A percentile compares a stretch with the other conserved stretches of the same genome.
phyloP scores from a whole-genome alignment of 2,113 vertebrate genomes.

The Piliocolobus tephrosceles region DNA sequence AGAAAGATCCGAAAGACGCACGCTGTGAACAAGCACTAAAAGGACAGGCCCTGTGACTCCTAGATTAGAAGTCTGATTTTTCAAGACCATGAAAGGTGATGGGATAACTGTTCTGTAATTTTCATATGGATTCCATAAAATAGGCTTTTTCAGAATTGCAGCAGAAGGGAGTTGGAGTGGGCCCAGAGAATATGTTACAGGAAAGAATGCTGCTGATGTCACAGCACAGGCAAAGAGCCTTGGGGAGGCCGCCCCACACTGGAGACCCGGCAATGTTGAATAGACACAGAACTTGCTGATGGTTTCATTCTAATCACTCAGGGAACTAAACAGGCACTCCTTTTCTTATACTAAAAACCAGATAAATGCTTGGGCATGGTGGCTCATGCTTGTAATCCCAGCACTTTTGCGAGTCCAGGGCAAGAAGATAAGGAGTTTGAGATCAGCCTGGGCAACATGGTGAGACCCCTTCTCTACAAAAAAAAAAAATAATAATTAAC shows the following conservation, averaged over 20 bases:
- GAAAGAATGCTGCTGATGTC: background rate
- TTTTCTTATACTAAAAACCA: background rate
- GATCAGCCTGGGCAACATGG: no score
- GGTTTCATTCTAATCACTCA: background rate
- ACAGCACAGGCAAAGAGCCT: background rate
- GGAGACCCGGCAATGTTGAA: accelerated
- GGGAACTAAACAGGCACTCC: background rate
- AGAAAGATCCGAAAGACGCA: background rate
- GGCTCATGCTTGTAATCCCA: no score
- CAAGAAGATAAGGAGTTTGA: no score
- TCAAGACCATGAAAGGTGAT: background rate
- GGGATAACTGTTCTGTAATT: background rate
- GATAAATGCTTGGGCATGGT: background rate
- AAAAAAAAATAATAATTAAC: no score
- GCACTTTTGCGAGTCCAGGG: no score
- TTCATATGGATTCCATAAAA: background rate
- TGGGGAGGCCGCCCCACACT: accelerated
- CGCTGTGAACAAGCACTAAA: background rate
- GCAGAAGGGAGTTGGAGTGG: background rate
- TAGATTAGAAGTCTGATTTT: background rate
- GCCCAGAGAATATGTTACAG: background rate
- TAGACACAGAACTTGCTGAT: accelerated
- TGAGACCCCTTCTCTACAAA: no score
- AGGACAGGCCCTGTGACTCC: background rate
- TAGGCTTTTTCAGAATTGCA: background rate